Evolutionary conservation across 1,140 invertebrate genomes (phyloP).

Genomic region (Hylaeus anthracinus): DNA sequence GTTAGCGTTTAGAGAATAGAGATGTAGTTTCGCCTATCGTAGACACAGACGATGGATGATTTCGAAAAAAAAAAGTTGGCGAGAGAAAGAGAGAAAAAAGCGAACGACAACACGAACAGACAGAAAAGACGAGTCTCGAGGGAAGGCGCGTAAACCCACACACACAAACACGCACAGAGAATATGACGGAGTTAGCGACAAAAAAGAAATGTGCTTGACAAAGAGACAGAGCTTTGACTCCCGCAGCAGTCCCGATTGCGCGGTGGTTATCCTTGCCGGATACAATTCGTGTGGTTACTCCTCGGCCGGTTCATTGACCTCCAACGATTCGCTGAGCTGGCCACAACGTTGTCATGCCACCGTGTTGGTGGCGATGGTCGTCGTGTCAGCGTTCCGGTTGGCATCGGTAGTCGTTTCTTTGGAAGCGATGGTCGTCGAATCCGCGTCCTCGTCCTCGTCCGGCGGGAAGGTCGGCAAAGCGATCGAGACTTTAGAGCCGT

Average conservation of each 20-base stretch:
- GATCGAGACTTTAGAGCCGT: constrained; percentile 73
- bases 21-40: not conserved
- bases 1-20: not conserved
- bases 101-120: not conserved
- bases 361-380: constrained; percentile 25
- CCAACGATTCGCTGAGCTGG: constrained; percentile 56
- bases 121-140: not conserved
- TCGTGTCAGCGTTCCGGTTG: not conserved
- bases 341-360: constrained; percentile 35
- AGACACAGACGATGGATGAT: not conserved
- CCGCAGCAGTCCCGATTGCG: constrained; percentile 71
- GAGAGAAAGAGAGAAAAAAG: not conserved
- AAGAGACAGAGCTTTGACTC: constrained; percentile 19
- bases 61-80: too few relatives aligned
- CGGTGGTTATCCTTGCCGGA: constrained; percentile 50
- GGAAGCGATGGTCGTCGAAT: not conserved
- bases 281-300: not conserved
- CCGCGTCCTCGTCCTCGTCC: constrained; percentile 78
- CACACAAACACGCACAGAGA: not conserved
- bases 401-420: constrained; percentile 1
- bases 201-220: constrained; percentile 12
- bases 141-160: not conserved
- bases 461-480: constrained; percentile 81
- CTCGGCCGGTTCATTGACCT: constrained; percentile 38
- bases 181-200: constrained; percentile 31